phyloP scores from a whole-genome alignment of 2,113 vertebrate genomes.

The Petrocephalus microphthalmus region DNA sequence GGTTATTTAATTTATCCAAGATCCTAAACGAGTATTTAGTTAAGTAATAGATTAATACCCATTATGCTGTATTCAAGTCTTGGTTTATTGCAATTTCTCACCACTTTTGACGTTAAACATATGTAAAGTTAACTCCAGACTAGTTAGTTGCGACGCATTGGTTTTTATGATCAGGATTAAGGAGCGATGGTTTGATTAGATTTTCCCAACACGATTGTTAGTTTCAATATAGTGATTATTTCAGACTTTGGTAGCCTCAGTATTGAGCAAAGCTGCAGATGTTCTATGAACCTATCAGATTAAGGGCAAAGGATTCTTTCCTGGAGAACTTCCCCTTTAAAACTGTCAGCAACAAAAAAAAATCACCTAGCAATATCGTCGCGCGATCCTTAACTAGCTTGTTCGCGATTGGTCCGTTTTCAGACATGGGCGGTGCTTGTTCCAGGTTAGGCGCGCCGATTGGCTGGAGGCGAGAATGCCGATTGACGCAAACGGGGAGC shows the following conservation, averaged over 20 bases:
- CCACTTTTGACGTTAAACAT: neutral
- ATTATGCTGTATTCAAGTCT: neutral
- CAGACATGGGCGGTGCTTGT: neutral
- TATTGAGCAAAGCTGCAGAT: neutral
- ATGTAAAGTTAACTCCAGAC: neutral
- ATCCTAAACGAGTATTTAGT: neutral
- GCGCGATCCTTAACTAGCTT: neutral
- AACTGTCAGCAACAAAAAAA: neutral
- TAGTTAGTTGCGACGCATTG: neutral
- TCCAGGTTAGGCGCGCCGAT: neutral
- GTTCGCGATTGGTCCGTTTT: neutral
- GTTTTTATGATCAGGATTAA: neutral
- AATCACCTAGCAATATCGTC: neutral
- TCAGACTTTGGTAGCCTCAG: neutral
- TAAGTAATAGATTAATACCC: neutral
- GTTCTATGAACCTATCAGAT: neutral
- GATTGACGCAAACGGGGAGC: slow-evolving; percentile 17
- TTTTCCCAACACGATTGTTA: neutral
- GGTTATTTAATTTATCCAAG: neutral
- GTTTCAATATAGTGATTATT: neutral
- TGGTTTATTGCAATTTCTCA: neutral
- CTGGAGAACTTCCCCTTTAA: slow-evolving; percentile 22
- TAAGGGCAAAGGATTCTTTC: neutral
- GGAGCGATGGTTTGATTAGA: neutral
- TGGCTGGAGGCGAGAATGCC: neutral